These are phyloP conservation scores for Salvelinus fontinalis DNA, from an alignment of 2,113 vertebrate genomes.

Conservation along the genomic window DNA sequence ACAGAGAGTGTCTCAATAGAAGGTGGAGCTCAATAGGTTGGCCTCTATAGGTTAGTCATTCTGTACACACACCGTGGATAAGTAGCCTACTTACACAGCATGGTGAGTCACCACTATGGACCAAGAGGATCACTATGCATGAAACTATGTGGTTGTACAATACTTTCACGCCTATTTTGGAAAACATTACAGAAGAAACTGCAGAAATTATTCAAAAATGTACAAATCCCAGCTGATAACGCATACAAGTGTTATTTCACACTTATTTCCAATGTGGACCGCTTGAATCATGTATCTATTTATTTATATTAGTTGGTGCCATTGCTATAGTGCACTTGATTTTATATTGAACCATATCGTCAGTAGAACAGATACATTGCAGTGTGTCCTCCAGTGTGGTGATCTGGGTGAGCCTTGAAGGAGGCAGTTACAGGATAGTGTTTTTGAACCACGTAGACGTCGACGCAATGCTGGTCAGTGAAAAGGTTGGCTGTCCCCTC, in stretches of 20 bases:
- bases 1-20: not conserved
- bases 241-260: no score
- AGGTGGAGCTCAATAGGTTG: constrained; percentile 18
- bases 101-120: not conserved
- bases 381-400: constrained; percentile 13
- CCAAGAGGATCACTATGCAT: not conserved
- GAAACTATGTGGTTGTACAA: not conserved
- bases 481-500: constrained; percentile 40
- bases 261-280: no score
- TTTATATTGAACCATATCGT: no score
- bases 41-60: not conserved
- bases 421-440: constrained; percentile 5
- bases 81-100: not conserved
- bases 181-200: not conserved
- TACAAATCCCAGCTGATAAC: not conserved
- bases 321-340: no score
- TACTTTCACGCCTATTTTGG: not conserved
- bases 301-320: no score
- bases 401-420: constrained; percentile 7
- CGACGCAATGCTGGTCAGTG: constrained; percentile 30
- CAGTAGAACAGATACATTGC: not conserved
- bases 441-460: constrained; percentile 10
- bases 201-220: not conserved
- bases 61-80: constrained; percentile 7
- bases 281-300: no score